Evolutionary conservation across 2,888 invertebrate genomes (phyloP).

Genomic region (Drosophila phalerata): DNA sequence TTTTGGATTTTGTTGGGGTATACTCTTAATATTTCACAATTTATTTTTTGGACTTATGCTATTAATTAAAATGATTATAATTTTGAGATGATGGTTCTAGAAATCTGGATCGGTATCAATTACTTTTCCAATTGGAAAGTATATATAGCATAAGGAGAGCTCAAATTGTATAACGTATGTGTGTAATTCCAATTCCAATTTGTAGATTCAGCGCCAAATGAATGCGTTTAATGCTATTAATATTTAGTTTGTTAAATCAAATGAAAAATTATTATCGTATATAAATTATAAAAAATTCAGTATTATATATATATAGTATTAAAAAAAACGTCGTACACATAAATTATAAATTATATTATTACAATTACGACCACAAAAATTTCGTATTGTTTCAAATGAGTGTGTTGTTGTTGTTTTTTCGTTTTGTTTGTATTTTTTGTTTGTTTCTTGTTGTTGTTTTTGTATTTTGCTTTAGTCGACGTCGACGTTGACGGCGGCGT

Average conservation of each 20-base stretch:
- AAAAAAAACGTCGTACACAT: slow-evolving; percentile 75
- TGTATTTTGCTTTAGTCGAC: slow-evolving; percentile 28
- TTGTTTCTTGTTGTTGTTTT: slow-evolving; percentile 29
- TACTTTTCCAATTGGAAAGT: slow-evolving; percentile 26
- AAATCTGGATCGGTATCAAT: slow-evolving; percentile 23
- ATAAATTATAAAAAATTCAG: slow-evolving; percentile 79
- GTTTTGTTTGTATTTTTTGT: slow-evolving; percentile 39
- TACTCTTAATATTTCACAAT: slow-evolving; percentile 77
- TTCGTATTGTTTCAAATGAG: slow-evolving; percentile 68
- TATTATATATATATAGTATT: slow-evolving; percentile 72
- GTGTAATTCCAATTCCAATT: slow-evolving; percentile 26
- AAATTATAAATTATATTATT: slow-evolving; percentile 81
- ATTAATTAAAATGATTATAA: slow-evolving; percentile 72
- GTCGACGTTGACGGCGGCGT: slow-evolving; percentile 21
- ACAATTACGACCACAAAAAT: slow-evolving; percentile 77
- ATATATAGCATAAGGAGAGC: slow-evolving; percentile 15
- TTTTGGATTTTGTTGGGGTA: slow-evolving; percentile 26
- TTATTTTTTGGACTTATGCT: slow-evolving; percentile 76
- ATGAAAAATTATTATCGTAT: slow-evolving; percentile 74
- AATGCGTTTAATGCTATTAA: slow-evolving; percentile 46
- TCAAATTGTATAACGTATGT: slow-evolving; percentile 7
- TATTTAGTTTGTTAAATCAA: slow-evolving; percentile 66
- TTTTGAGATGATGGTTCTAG: slow-evolving; percentile 66
- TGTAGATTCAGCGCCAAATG: slow-evolving; percentile 39
- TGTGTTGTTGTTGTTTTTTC: slow-evolving; percentile 44